Evolutionary conservation across 2,888 invertebrate species (phyloP), one percentile per base, ranked within the genome.

Genomic region (Rhagonycha fulva): DNA sequence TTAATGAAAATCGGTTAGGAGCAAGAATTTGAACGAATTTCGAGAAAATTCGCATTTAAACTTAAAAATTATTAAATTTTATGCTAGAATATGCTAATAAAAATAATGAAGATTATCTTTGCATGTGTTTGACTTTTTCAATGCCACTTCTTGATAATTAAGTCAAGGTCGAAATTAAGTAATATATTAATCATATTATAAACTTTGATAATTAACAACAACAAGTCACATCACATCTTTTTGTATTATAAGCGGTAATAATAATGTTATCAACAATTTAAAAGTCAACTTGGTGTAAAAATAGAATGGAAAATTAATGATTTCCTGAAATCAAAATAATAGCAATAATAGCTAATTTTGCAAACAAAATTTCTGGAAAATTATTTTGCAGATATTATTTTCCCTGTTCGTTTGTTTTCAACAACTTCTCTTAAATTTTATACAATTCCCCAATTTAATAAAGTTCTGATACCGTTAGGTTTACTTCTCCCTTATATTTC

Each of bases 161-260:
- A 72, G 72, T 72, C 72, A 72, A 72, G 72, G 72, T 26, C 70
- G 62, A 61, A 61, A 70, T 70, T 70, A 70, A 62, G 24, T 70
- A 47, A 19, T 23, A 32, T 32, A 32, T n/a, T 32, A n/a, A 32
- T 32, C 12, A 32, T n/a, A 32, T 26, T 26, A 26, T 32, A 12
- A 32, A 32, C 12, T 32, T 32, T 68, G 14, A 19, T 24, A 63
- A 68, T 68, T 63, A 63, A 62, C 23, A 14, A 7, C 5, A 62
- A 62, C 11, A 11, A 32, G 12, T 5, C 32, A 32, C 12, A 32
- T 32, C 12, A 32, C 12, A 12, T 12, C n/a, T 4, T 32, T 32
- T 32, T 32, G 12, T 12, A 4, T 32, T 32, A 32, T 32, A 32
- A 32, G 12, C 12, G 12, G 32, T 32, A 32, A 28, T 28, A 28